These are phyloP conservation scores for Oncorhynchus tshawytscha DNA, from an alignment of 2,113 vertebrate species.

Conservation along the genomic window DNA sequence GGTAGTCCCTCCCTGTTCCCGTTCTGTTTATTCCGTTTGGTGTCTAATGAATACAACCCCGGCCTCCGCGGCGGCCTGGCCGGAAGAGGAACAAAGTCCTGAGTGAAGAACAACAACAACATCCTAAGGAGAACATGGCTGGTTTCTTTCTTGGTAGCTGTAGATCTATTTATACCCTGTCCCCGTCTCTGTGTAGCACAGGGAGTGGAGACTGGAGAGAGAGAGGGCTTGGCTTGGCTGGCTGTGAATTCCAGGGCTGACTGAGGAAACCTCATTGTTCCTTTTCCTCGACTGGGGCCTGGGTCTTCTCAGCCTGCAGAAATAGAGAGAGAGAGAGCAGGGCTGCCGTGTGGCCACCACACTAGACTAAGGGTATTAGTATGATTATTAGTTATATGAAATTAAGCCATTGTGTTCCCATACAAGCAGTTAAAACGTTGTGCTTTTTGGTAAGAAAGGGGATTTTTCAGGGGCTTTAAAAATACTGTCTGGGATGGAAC, in stretches of 20 bases:
- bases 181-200: neutral
- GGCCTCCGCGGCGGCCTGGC: neutral
- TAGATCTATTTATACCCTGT: constrained; percentile 8
- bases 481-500: neutral
- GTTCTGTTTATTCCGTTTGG: no score
- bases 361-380: neutral
- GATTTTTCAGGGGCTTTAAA: no score
- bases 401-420: no score
- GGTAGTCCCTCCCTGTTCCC: no score
- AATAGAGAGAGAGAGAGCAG: neutral
- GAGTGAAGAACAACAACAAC: neutral
- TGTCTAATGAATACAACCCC: no score
- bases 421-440: no score
- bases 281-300: neutral
- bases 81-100: neutral
- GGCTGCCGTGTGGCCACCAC: neutral
- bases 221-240: neutral
- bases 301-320: neutral
- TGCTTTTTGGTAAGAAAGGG: no score
- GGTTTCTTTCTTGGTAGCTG: neutral
- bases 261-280: constrained; percentile 21
- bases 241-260: constrained; percentile 1
- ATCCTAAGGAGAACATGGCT: neutral
- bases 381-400: no score
- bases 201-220: neutral